These are phyloP conservation scores for Porites lobata DNA, from an alignment of 92 coral and sea anemone species.

Conservation along the genomic window DNA sequence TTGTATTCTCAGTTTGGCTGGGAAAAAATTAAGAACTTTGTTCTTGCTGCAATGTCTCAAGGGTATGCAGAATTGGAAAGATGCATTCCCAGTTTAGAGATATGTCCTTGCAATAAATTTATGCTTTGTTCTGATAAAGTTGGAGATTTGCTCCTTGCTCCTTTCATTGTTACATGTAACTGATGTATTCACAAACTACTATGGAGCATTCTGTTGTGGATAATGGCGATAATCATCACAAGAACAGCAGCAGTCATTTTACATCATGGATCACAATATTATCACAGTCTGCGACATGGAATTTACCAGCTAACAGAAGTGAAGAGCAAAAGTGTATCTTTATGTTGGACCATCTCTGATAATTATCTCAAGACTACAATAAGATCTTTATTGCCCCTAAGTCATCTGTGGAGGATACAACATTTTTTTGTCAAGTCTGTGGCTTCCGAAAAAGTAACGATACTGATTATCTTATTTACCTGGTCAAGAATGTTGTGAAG, in stretches of 20 bases:
- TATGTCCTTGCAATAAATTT: conserved; percentile 52
- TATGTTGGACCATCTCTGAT: background rate
- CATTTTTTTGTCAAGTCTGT: background rate
- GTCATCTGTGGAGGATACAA: too few species aligned
- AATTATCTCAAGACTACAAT: background rate
- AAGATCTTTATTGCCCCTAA: too few species aligned
- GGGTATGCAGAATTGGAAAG: conserved; percentile 23
- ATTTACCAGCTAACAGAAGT: background rate
- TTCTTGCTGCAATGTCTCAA: conserved; percentile 27
- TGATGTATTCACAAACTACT: conserved; percentile 6
- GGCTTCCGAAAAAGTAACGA: background rate
- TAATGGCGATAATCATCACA: background rate
- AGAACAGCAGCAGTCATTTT: conserved; percentile 1
- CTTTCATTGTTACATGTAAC: conserved; percentile 33
- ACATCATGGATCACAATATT: background rate
- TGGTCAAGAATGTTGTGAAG: background rate
- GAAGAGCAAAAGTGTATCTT: background rate
- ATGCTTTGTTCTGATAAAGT: conserved; percentile 35
- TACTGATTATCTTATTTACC: too few species aligned
- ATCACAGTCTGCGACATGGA: background rate
- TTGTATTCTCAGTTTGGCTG: conserved; percentile 14
- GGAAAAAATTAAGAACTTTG: conserved; percentile 37
- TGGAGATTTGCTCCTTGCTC: conserved; percentile 53
- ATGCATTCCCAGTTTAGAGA: conserved; percentile 21
- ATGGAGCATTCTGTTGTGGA: conserved; percentile 3